These are phyloP conservation scores for Trissolcus brochymenae DNA, from an alignment of 2,888 invertebrate species.

Conservation along the genomic window DNA sequence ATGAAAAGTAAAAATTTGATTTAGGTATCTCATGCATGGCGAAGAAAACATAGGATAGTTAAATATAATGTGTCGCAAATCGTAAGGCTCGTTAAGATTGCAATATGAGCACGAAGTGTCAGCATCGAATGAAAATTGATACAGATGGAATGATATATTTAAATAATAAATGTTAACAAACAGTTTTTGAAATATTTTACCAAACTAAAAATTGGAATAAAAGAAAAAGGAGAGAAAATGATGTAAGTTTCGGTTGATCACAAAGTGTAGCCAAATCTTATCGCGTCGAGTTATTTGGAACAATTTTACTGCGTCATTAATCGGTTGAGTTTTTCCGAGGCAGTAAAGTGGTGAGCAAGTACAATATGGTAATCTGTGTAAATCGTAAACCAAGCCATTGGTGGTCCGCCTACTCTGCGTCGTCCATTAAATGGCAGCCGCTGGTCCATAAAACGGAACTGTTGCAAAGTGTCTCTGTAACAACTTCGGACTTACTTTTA, in stretches of 20 bases:
- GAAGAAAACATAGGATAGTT: no score
- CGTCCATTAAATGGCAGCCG: slow-evolving; percentile 62
- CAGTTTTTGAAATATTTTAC: no score
- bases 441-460: slow-evolving; percentile 70
- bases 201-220: not conserved
- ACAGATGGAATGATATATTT: no score
- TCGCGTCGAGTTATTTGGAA: slow-evolving; percentile 58
- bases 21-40: no score
- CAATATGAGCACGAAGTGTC: no score
- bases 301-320: slow-evolving; percentile 67
- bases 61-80: no score
- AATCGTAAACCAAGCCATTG: slow-evolving; percentile 69
- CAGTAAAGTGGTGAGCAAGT: slow-evolving; percentile 62
- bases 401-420: slow-evolving; percentile 55
- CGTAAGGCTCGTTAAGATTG: no score
- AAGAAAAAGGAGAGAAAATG: not conserved
- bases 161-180: no score
- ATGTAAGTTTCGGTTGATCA: not conserved
- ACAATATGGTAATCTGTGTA: slow-evolving; percentile 69
- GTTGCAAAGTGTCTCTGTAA: slow-evolving; percentile 63
- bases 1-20: no score
- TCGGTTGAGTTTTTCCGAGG: slow-evolving; percentile 60
- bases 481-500: slow-evolving; percentile 45
- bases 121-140: no score
- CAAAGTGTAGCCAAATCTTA: slow-evolving; percentile 17